Conservation (phyloP, 2,888 invertebrate species). For the Drosophila emarginata region DNA sequence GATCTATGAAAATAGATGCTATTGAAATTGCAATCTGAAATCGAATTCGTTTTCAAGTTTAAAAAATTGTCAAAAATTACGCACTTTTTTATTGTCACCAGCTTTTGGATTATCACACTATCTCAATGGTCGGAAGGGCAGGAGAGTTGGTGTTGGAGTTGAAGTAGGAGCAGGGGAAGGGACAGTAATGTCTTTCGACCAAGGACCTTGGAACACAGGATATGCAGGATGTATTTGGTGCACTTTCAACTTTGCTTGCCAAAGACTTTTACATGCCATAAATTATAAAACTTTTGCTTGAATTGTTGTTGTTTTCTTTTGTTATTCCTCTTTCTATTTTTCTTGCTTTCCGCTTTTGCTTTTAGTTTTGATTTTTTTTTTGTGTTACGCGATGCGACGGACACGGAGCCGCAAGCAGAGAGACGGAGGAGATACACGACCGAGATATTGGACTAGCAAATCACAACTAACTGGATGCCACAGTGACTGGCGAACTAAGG, state of each 20-base stretch:
- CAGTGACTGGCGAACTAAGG: constrained; percentile 68
- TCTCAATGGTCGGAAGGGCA: neutral
- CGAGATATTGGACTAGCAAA: constrained; percentile 61
- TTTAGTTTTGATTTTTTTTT: neutral
- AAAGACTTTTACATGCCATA: constrained; percentile 1
- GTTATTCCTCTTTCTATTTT: neutral
- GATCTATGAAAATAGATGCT: neutral
- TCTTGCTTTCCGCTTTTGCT: neutral
- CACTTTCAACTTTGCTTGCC: constrained; percentile 3
- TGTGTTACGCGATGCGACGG: constrained; percentile 4
- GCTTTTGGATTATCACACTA: neutral
- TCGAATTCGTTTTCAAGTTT: neutral
- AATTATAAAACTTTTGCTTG: neutral
- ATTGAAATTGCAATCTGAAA: neutral
- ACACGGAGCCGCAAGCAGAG: constrained; percentile 17
- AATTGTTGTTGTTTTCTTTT: neutral
- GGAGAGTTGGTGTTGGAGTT: too few species aligned
- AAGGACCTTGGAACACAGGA: constrained; percentile 1
- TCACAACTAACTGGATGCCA: constrained; percentile 73
- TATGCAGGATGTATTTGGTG: neutral
- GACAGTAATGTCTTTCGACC: neutral
- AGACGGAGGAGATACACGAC: constrained; percentile 27
- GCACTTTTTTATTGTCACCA: neutral
- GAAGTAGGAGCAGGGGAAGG: neutral
- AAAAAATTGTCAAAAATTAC: too few species aligned